Evolutionary conservation across 1,140 invertebrate species (phyloP).

Genomic region (Formica selysi): DNA sequence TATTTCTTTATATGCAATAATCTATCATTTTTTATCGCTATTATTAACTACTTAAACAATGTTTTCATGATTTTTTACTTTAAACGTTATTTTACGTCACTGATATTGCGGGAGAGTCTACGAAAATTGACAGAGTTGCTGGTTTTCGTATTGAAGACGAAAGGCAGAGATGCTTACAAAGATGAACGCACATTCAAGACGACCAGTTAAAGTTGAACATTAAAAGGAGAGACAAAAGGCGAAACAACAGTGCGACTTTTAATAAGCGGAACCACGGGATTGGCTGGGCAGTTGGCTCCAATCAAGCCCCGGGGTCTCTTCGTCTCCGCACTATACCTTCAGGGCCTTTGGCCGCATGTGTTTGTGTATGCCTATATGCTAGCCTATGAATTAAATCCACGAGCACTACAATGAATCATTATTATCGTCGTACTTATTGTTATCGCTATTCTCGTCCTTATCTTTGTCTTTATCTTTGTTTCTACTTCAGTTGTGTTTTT

Average conservation of each 20-base stretch:
- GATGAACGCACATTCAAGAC: constrained; percentile 63
- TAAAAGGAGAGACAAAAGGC: constrained; percentile 84
- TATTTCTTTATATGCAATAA: too few relatives aligned
- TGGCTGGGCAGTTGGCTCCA: constrained; percentile 84
- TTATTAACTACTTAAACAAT: neutral
- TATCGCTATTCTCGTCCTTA: constrained; percentile 27
- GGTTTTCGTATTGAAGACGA: constrained; percentile 22
- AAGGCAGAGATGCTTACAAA: constrained; percentile 58
- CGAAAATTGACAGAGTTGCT: neutral
- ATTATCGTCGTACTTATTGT: constrained; percentile 68
- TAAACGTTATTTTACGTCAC: neutral
- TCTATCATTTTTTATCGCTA: neutral
- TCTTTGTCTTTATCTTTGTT: constrained; percentile 31
- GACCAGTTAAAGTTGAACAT: constrained; percentile 76
- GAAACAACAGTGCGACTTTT: constrained; percentile 84
- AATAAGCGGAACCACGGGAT: constrained; percentile 82
- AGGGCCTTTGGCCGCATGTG: constrained; percentile 67
- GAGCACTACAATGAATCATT: constrained; percentile 68
- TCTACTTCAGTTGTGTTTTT: neutral
- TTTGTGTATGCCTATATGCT: neutral
- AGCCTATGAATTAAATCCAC: constrained; percentile 68
- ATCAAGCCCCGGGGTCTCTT: constrained; percentile 82
- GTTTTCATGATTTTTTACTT: neutral
- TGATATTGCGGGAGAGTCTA: neutral
- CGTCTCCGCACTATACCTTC: constrained; percentile 65